These are phyloP conservation scores for Achroia grisella DNA, from an alignment of 1,140 invertebrate species.

Conservation along the genomic window DNA sequence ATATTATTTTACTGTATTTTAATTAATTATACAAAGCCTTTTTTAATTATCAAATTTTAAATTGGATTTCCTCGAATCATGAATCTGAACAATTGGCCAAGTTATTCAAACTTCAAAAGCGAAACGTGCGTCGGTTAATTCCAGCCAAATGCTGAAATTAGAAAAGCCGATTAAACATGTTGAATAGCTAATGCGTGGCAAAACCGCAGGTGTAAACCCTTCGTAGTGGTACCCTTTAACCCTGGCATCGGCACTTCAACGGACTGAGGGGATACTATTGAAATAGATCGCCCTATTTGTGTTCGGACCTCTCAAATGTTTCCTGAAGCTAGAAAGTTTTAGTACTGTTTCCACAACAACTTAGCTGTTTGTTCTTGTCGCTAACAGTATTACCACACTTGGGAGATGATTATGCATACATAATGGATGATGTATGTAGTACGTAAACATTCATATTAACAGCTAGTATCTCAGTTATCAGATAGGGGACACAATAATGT, in stretches of 20 bases:
- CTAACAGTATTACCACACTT: no score
- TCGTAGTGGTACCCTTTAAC: background rate
- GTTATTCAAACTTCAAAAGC: slow-evolving; percentile 2
- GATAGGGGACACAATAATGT: no score
- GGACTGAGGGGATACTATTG: background rate
- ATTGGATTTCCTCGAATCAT: background rate
- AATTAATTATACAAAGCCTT: slow-evolving; percentile 7
- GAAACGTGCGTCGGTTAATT: background rate
- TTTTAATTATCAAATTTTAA: background rate
- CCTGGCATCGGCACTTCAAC: background rate
- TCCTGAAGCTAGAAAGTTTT: no score
- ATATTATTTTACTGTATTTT: no score
- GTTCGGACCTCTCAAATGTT: background rate
- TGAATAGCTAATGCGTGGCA: slow-evolving; percentile 2
- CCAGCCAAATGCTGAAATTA: background rate
- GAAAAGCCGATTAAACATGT: slow-evolving; percentile 7
- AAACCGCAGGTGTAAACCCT: slow-evolving; percentile 3
- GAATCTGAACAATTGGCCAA: no score
- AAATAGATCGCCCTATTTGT: slow-evolving; percentile 5
- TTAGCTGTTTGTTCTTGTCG: no score
- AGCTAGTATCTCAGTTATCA: no score
- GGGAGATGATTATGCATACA: no score
- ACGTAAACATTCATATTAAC: no score
- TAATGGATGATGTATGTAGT: no score
- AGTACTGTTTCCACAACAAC: no score